phyloP scores from a whole-genome alignment of 1,140 invertebrate genomes.

The Harpegnathos saltator region DNA sequence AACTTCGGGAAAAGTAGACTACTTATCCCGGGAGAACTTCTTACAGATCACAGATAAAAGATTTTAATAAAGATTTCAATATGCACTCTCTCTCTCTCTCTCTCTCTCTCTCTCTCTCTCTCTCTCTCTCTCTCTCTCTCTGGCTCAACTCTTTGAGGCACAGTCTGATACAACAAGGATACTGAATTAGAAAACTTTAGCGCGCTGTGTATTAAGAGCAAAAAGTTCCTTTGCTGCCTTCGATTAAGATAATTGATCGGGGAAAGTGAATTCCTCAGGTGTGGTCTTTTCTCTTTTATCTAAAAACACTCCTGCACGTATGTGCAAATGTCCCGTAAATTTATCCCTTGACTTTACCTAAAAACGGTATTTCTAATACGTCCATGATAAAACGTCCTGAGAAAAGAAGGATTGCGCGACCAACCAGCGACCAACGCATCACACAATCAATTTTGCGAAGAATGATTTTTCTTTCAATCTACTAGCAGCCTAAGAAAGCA shows the following conservation, averaged over 20 bases:
- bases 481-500: slow-evolving; percentile 15
- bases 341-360: neutral
- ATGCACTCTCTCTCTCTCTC: too few species aligned
- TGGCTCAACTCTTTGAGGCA: slow-evolving; percentile 15
- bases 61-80: slow-evolving; percentile 71
- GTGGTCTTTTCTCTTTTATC: neutral
- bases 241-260: neutral
- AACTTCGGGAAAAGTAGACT: slow-evolving; percentile 68
- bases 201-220: neutral
- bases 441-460: slow-evolving; percentile 40
- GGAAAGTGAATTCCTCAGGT: neutral
- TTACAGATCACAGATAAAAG: slow-evolving; percentile 65
- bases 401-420: slow-evolving; percentile 3
- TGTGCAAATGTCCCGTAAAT: neutral
- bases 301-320: neutral
- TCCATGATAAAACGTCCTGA: slow-evolving; percentile 1
- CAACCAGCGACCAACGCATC: neutral
- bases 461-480: slow-evolving; percentile 39
- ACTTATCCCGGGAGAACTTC: slow-evolving; percentile 51
- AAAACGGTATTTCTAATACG: neutral
- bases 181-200: neutral
- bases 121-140: too few species aligned
- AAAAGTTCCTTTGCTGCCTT: neutral
- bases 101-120: too few species aligned
- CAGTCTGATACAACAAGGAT: slow-evolving; percentile 16